Percentiles rank a stretch among this genome's conserved stretches.
Conservation (phyloP, 1,140 invertebrate species). For the Drosophila bifasciata region DNA sequence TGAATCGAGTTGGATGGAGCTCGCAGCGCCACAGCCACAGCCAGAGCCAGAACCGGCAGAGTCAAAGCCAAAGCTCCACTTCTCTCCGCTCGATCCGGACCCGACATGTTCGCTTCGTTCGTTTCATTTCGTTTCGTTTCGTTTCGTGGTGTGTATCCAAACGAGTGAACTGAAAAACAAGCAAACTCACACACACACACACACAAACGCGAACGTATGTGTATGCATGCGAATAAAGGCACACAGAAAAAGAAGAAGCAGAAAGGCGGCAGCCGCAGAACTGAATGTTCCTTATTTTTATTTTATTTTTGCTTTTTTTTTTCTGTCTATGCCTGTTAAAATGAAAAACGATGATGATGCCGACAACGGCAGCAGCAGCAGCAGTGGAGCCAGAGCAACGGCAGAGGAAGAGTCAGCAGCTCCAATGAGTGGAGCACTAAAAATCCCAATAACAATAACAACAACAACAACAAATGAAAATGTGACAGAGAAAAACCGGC, state of each 20-base stretch:
- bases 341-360: conserved; percentile 68
- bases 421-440: conserved; percentile 52
- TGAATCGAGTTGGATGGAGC: conserved; percentile 45
- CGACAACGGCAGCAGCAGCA: conserved; percentile 38
- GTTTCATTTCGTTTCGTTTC: conserved; percentile 39
- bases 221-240: conserved; percentile 32
- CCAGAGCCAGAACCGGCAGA: conserved; percentile 25
- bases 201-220: too few relatives aligned
- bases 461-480: conserved; percentile 10
- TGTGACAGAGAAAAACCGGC: conserved; percentile 45
- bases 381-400: conserved; percentile 1
- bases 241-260: conserved; percentile 15
- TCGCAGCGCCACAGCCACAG: conserved; percentile 9
- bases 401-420: background rate
- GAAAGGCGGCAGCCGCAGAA: conserved; percentile 17
- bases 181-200: conserved; percentile 42
- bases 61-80: conserved; percentile 32
- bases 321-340: conserved; percentile 63
- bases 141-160: conserved; percentile 55
- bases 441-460: conserved; percentile 44
- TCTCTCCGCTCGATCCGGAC: conserved; percentile 17
- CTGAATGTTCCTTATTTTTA: conserved; percentile 40
- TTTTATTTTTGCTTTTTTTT: conserved; percentile 35
- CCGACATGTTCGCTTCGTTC: conserved; percentile 37
- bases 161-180: conserved; percentile 66